Evolutionary conservation across 2,888 invertebrate genomes (phyloP), one percentile per base, ranked within the genome.

Genomic region (Rhagium mordax): DNA sequence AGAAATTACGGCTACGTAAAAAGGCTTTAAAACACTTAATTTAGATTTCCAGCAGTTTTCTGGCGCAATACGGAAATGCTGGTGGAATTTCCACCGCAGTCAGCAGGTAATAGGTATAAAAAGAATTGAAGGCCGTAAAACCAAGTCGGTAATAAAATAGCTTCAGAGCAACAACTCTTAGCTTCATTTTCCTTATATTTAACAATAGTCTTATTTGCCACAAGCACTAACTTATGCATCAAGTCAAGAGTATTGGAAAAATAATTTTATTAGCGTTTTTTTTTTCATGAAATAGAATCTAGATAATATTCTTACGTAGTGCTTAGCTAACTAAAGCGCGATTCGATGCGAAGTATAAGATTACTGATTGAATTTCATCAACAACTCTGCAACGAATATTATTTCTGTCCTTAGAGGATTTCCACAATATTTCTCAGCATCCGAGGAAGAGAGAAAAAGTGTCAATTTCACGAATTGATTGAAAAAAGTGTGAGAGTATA

Each of bases 381-480:
- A 24, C 24, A 24, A 24, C 24, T 24, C n/a, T 24, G 24, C 24
- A n/a, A 41, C 4, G n/a, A 41, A 2, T 13, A 15, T 4, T 41
- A 41, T 41, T 41, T 41, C 13, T 33, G n/a, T n/a, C 41, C 41
- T 41, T 41, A 41, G 41, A 41, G 41, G 13, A 13, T 41, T n/a
- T 13, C 41, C 4, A 13, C 41, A 41, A 41, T 41, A 15, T n/a
- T n/a, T 41, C 41, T n/a, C 41, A 41, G 4, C 41, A 0, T 3
- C 1, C 15, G 3, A 15, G 41, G 4, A 48, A 24, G 13, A 64
- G 29, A 18, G 33, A 53, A 53, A 65, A 13, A 18, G 16, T 53
- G 61, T 61, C 61, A 61, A 47, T 47, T 41, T 47, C 20, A n/a
- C n/a, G 47, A 61, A 47, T 10, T 20, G 41, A 61, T 61, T 61